A percentile compares a stretch with the other conserved stretches of the same genome.
phyloP scores from a whole-genome alignment of 2,797 vertebrate species.

The Picus viridis region DNA sequence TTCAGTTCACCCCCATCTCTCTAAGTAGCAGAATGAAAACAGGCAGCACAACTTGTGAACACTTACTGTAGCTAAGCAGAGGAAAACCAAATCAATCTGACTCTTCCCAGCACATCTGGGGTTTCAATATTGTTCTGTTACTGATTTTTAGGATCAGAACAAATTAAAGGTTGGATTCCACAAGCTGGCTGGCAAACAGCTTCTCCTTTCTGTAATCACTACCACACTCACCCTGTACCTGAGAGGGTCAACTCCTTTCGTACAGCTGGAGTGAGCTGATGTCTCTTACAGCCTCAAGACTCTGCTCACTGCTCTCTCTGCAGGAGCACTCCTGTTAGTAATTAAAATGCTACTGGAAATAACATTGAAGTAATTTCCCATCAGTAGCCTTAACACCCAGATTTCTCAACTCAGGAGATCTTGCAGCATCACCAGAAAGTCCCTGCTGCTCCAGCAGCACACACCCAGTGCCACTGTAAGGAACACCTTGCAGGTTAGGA shows the following conservation, averaged over 20 bases:
- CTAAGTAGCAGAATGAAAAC: not conserved
- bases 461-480: not conserved
- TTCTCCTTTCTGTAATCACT: not conserved
- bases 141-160: not conserved
- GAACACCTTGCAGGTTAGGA: not conserved
- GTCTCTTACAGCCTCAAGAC: not conserved
- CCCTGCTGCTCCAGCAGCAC: not conserved
- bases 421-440: not conserved
- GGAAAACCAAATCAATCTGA: not conserved
- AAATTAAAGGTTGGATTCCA: not conserved
- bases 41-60: not conserved
- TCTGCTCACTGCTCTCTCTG: not conserved
- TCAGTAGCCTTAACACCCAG: not conserved
- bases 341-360: not conserved
- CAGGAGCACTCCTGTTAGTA: not conserved
- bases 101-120: not conserved
- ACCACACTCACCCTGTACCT: not conserved
- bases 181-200: not conserved
- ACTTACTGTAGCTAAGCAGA: not conserved
- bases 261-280: not conserved
- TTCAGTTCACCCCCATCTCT: not conserved
- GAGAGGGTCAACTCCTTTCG: not conserved
- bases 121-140: not conserved
- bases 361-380: not conserved
- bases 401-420: fast-evolving